Evolutionary conservation across 2,888 invertebrate genomes (phyloP).

Genomic region (Crepidodera aurea): DNA sequence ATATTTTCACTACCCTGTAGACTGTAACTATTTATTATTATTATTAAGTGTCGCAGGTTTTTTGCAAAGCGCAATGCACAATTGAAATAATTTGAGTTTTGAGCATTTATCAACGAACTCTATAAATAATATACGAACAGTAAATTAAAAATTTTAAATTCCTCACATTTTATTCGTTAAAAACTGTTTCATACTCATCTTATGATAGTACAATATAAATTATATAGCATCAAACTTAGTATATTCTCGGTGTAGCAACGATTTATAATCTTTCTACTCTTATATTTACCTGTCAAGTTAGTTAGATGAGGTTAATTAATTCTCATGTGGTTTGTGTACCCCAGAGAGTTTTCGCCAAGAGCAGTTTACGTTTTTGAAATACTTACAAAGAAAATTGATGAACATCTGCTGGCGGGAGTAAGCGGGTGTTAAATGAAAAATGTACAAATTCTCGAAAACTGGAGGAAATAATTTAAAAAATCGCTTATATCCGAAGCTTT

Average conservation of each 20-base stretch:
- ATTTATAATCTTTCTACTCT: background rate
- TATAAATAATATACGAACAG: too few species aligned
- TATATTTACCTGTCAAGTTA: slow-evolving; percentile 6
- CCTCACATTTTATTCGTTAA: too few species aligned
- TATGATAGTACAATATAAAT: too few species aligned
- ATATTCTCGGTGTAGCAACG: background rate
- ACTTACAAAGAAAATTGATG: slow-evolving; percentile 7
- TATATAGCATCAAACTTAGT: too few species aligned
- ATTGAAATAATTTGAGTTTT: too few species aligned
- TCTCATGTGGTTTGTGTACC: slow-evolving; percentile 3
- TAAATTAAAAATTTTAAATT: too few species aligned
- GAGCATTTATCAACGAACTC: too few species aligned
- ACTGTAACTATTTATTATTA: too few species aligned
- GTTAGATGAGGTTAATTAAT: slow-evolving; percentile 10
- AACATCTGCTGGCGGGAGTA: background rate
- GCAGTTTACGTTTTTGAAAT: slow-evolving; percentile 5
- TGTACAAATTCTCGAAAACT: background rate
- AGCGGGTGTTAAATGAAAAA: slow-evolving; percentile 12
- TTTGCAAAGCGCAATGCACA: too few species aligned
- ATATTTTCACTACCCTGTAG: too few species aligned
- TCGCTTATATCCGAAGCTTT: background rate
- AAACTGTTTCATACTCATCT: too few species aligned
- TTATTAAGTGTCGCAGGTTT: too few species aligned
- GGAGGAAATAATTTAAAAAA: slow-evolving; percentile 3
- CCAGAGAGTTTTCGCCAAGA: background rate